These are phyloP conservation scores for Patella caerulea DNA, from an alignment of 2,888 invertebrate genomes.

Conservation along the genomic window DNA sequence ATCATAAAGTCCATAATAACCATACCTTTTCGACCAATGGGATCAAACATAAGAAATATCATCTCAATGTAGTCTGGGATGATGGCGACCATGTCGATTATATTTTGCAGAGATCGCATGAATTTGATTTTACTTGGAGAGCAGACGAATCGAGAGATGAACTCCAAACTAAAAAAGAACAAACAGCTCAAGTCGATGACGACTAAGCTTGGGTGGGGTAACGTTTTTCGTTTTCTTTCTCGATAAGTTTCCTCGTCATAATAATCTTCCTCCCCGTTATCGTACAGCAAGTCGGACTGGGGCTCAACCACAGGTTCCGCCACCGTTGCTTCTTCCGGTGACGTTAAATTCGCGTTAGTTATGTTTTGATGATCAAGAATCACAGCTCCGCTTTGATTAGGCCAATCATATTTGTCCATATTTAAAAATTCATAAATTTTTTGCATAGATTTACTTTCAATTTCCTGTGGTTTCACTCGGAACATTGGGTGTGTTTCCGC, in stretches of 20 bases:
- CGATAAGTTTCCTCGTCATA: not conserved
- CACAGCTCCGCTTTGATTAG: constrained; percentile 23
- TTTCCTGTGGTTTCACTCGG: constrained; percentile 39
- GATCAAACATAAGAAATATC: constrained; percentile 52
- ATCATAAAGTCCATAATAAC: constrained; percentile 64
- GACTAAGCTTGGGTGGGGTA: constrained; percentile 60
- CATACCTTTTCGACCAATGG: constrained; percentile 46
- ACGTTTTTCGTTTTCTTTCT: constrained; percentile 2
- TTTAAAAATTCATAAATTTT: constrained; percentile 41
- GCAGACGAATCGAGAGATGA: constrained; percentile 61
- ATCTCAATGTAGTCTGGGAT: constrained; percentile 66
- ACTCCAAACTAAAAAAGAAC: constrained; percentile 65
- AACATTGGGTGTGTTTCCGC: constrained; percentile 64
- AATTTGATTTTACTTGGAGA: constrained; percentile 63
- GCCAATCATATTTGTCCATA: constrained; percentile 26
- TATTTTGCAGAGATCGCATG: constrained; percentile 61
- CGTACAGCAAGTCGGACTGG: not conserved
- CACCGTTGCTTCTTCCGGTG: constrained; percentile 33
- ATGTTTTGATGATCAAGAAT: constrained; percentile 33
- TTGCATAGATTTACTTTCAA: constrained; percentile 27
- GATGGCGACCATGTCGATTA: constrained; percentile 66
- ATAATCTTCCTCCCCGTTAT: constrained; percentile 15
- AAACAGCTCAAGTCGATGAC: constrained; percentile 64
- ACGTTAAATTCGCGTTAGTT: constrained; percentile 38
- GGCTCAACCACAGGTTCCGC: not conserved